Percentiles rank a stretch among this genome's conserved stretches.
These are phyloP conservation scores for Ricordea florida DNA, from an alignment of 92 coral and sea anemone genomes.

Conservation along the genomic window DNA sequence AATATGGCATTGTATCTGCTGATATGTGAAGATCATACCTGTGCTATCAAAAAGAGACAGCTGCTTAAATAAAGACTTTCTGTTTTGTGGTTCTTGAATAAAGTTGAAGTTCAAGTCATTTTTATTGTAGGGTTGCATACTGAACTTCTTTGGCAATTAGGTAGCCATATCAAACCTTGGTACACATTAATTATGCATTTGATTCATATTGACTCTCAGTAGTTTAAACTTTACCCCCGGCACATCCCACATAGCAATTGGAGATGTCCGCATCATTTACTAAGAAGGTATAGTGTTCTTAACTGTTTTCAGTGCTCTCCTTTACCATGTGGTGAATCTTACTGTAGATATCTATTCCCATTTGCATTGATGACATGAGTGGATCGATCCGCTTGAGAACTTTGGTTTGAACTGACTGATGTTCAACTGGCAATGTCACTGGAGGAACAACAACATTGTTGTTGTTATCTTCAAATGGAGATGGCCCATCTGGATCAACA, in stretches of 20 bases:
- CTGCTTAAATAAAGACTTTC: not conserved
- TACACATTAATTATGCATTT: not conserved
- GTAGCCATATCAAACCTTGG: not conserved
- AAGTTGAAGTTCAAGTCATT: too few relatives aligned
- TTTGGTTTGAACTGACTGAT: constrained; percentile 11
- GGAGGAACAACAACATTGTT: constrained; percentile 41
- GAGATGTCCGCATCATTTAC: too few relatives aligned
- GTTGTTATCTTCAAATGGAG: constrained; percentile 33
- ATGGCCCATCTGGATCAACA: constrained; percentile 27
- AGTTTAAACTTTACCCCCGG: not conserved
- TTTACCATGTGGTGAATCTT: constrained; percentile 27
- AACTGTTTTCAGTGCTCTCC: constrained; percentile 35
- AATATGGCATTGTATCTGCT: not conserved
- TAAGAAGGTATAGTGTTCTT: not conserved
- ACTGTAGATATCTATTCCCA: constrained; percentile 54
- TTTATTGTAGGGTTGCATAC: not conserved
- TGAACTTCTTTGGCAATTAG: not conserved
- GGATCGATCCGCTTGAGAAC: constrained; percentile 54
- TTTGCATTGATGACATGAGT: constrained; percentile 45
- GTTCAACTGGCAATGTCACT: constrained; percentile 18
- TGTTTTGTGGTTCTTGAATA: not conserved
- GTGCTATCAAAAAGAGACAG: constrained; percentile 7
- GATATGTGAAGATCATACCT: constrained; percentile 5
- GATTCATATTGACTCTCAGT: not conserved
- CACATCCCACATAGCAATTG: too few relatives aligned